Percentiles rank a stretch among this genome's conserved stretches.
Conservation (phyloP, 2,113 vertebrate species). For the Eudyptes chrysolophus region DNA sequence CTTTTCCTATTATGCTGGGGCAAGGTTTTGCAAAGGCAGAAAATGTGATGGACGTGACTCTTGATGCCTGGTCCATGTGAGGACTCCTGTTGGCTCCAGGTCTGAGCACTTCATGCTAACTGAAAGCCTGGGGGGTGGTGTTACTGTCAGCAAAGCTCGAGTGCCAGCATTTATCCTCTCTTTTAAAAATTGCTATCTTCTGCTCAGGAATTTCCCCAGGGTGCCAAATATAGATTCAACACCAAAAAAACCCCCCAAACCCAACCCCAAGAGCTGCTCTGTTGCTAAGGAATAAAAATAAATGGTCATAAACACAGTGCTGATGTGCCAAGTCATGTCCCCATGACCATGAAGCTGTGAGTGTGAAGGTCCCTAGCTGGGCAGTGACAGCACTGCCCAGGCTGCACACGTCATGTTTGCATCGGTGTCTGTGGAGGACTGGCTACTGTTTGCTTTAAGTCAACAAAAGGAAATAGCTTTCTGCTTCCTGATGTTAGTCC, state of each 20-base stretch:
- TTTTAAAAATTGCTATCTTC: conserved; percentile 19
- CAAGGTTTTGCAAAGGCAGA: not conserved
- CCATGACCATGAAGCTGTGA: not conserved
- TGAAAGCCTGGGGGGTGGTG: not conserved
- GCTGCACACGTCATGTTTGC: rapidly evolving
- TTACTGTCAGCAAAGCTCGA: not conserved
- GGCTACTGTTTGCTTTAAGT: not conserved
- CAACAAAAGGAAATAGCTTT: not conserved
- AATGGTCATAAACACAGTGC: not conserved
- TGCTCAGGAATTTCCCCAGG: conserved; percentile 29
- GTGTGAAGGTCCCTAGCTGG: not conserved
- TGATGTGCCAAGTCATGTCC: not conserved
- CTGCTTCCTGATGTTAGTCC: not conserved
- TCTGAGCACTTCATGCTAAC: not conserved
- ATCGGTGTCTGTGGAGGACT: rapidly evolving
- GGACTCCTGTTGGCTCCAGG: not conserved
- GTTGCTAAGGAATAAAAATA: conserved; percentile 50
- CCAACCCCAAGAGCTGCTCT: not conserved
- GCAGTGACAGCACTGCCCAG: not conserved
- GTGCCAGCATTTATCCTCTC: not conserved
- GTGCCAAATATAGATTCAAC: conserved; percentile 14
- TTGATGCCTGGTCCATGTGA: not conserved
- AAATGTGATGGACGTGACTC: not conserved
- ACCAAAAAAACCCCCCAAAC: not conserved
- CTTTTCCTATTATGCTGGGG: not conserved